Conservation (phyloP, 1,140 invertebrate species). For the Trinorchestia longiramus region DNA sequence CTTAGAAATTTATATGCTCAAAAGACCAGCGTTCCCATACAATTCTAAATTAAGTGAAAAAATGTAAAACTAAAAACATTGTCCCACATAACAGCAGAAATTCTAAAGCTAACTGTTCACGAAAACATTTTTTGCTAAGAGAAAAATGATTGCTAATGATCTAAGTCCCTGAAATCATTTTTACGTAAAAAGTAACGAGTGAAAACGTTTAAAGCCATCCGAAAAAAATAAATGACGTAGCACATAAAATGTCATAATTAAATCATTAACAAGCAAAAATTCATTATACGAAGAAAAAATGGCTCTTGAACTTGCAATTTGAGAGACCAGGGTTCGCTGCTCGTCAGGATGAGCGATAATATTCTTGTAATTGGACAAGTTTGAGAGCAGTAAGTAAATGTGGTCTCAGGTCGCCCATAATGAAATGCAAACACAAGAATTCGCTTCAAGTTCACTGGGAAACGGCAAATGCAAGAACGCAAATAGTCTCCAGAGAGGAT, state of each 20-base stretch:
- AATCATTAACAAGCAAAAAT: neutral
- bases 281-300: neutral
- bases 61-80: too few relatives aligned
- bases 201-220: too few relatives aligned
- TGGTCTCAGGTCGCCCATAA: neutral
- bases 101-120: too few relatives aligned
- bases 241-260: too few relatives aligned
- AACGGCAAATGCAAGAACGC: neutral
- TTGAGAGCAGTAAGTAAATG: neutral
- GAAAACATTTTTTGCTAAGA: too few relatives aligned
- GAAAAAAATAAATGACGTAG: too few relatives aligned
- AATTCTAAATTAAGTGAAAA: neutral
- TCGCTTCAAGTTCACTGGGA: neutral
- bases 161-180: too few relatives aligned
- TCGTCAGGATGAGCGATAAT: neutral
- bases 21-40: neutral
- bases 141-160: too few relatives aligned
- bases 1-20: neutral
- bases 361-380: neutral
- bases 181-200: too few relatives aligned
- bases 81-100: too few relatives aligned
- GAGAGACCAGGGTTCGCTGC: neutral
- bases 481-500: neutral
- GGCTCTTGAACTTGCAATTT: neutral
- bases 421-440: constrained; percentile 9